Base-by-base conservation (phyloP, 1,140 invertebrate species). In the Ephestia elutella region DNA sequence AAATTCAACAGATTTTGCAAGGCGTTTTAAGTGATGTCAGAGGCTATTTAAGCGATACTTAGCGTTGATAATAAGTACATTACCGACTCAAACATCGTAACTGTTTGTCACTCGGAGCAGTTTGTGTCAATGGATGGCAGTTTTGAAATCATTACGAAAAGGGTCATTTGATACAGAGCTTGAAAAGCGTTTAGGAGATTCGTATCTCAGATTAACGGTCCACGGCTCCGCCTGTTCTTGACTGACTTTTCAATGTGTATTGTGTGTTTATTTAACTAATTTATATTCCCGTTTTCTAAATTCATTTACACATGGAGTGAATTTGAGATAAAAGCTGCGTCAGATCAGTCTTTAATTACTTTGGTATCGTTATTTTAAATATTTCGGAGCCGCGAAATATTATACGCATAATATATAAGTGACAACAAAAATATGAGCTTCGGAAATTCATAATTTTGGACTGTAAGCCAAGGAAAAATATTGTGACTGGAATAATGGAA, bases 191-290 rank as follows among this genome's bases (percentile, higher is more conserved):
- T 44, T 44, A 44, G 38, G 38, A 44, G 38, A 44, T 44, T 44
- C 38, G n/a, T 44, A 44, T 44, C 38, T 44, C 5, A 44, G 38
- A 44, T 44, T 44, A 44, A 44, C 38, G 38, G 38, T 44, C 38
- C 13, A 3, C 38, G 13, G 13, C 38, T n/a, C 38, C 38, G 30
- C 30, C 30, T 32, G 30, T 15, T 44, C 32, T 44, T 44, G 38
- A 44, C 38, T 44, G 38, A 44, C 38, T 44, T 44, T 44, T 44
- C 38, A 44, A 44, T 44, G 38, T 44, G 38, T 44, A 44, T 44
- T 44, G 38, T 44, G 38, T 44, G 38, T 44, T 44, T 44, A 44
- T 44, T 44, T 10, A 44, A 44, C 38, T 44, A 44, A 44, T 44
- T 44, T 44, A 44, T 44, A 44, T 44, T 44, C 38, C 38, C 7